These are phyloP conservation scores for Tringa solitaria DNA, from an alignment of 2,113 vertebrate species.

Conservation along the genomic window DNA sequence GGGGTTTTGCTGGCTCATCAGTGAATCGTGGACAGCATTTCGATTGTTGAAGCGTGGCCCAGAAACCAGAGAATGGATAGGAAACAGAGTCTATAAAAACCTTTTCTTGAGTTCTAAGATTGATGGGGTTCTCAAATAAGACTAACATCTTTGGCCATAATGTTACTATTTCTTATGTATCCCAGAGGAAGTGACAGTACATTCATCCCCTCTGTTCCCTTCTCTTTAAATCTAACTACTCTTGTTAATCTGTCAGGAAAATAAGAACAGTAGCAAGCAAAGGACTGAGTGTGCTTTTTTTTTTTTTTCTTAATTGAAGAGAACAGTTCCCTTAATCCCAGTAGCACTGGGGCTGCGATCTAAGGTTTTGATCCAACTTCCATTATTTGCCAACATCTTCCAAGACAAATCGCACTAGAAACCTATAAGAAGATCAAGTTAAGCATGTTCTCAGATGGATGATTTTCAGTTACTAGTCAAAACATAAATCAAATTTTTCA, in stretches of 20 bases:
- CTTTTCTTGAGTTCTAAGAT: not conserved
- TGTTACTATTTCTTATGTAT: not conserved
- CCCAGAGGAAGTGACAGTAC: not conserved
- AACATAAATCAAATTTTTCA: not conserved
- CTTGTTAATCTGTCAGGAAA: not conserved
- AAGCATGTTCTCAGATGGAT: not conserved
- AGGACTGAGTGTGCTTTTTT: not conserved
- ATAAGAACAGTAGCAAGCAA: not conserved
- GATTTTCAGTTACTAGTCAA: not conserved
- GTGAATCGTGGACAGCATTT: slow-evolving; percentile 35
- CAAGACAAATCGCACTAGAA: not conserved
- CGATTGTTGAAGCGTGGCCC: not conserved
- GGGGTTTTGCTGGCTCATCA: slow-evolving; percentile 44
- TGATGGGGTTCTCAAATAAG: not conserved
- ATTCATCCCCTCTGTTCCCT: not conserved
- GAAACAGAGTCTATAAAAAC: slow-evolving; percentile 4
- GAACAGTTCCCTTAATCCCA: not conserved
- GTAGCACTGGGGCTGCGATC: not conserved
- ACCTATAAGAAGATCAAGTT: not conserved
- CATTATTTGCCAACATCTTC: not conserved
- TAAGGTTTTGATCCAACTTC: not conserved
- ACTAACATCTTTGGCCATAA: not conserved
- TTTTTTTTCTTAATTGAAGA: not conserved
- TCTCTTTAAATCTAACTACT: not conserved
- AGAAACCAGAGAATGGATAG: slow-evolving; percentile 22